Evolutionary conservation across 2,113 vertebrate species (phyloP), one percentile per base, ranked within the genome.

Genomic region (Psittacus erithacus): DNA sequence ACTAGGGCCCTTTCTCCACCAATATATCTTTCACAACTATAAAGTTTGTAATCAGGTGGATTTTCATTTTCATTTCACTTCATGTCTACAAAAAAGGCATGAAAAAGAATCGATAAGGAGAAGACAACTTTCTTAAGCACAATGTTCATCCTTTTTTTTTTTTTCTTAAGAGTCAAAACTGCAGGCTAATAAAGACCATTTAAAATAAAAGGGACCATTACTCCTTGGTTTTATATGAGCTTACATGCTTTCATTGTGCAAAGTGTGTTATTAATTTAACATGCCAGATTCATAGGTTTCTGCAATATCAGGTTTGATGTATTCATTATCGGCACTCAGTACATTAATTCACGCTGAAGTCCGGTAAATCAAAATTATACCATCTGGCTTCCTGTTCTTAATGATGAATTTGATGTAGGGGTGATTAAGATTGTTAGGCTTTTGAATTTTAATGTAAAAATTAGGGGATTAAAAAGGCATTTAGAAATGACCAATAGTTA

Each of bases 201-300:
- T 98, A 98, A 98, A 98, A 98, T 98, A 98, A 98, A 98, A 98
- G 97, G 97, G 98, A 97, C 97, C 98, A 98, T 98, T 98, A 98
- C 98, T 98, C 97, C 97, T 98, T 82, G 59, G 97, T 97, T 98
- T 98, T 98, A 98, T 98, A 98, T 97, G 97, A 98, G 98, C 98
- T 98, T 98, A 98, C 98, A 98, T 98, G 97, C 98, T 98, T 98
- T 98, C 98, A 97, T 97, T 98, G 98, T 98, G 97, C 98, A 98
- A 98, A 98, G 98, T 98, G 98, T 98, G 98, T 99, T 98, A 99
- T 99, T 99, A 98, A 99, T 99, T 99, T 99, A 99, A 99, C 98
- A 98, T 99, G 99, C 99, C 98, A 99, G 99, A 99, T 99, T 99
- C 99, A 98, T 99, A 98, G 99, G 98, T 99, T 99, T 99, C 99